phyloP scores from a whole-genome alignment of 2,797 vertebrate genomes.

The Moxostoma hubbsi region DNA sequence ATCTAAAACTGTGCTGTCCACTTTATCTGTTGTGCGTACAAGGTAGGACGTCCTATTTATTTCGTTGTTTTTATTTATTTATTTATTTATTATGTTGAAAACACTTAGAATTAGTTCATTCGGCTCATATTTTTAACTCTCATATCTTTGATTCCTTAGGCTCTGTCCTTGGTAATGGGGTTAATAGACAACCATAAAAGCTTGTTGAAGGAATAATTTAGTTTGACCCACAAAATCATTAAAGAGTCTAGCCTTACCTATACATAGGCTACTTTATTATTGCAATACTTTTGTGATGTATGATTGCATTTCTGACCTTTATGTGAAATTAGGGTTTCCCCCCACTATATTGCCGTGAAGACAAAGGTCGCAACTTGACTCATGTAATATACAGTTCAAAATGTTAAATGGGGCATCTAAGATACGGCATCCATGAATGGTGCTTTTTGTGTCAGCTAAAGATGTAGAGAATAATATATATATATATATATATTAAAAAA shows the following conservation, averaged over 20 bases:
- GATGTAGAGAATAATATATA: neutral
- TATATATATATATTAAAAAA: no score
- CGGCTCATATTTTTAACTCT: conserved; percentile 45
- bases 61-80: no score
- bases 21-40: conserved; percentile 18
- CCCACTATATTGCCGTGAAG: conserved; percentile 73
- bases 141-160: conserved; percentile 54
- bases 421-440: conserved; percentile 1
- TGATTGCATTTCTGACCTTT: conserved; percentile 88
- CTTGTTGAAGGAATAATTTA: conserved; percentile 46
- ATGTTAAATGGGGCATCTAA: conserved; percentile 73
- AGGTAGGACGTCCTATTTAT: neutral
- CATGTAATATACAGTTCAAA: conserved; percentile 71
- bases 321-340: conserved; percentile 79
- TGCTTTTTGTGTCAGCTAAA: neutral
- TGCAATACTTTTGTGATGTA: conserved; percentile 76
- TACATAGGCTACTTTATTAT: conserved; percentile 78
- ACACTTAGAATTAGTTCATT: conserved; percentile 18
- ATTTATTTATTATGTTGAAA: neutral
- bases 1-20: conserved; percentile 15
- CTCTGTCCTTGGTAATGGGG: conserved; percentile 61
- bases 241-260: conserved; percentile 76
- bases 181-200: conserved; percentile 76
- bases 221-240: conserved; percentile 63
- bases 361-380: conserved; percentile 81